phyloP scores from a whole-genome alignment of 2,888 invertebrate genomes.

The Yponomeuta malinellus region DNA sequence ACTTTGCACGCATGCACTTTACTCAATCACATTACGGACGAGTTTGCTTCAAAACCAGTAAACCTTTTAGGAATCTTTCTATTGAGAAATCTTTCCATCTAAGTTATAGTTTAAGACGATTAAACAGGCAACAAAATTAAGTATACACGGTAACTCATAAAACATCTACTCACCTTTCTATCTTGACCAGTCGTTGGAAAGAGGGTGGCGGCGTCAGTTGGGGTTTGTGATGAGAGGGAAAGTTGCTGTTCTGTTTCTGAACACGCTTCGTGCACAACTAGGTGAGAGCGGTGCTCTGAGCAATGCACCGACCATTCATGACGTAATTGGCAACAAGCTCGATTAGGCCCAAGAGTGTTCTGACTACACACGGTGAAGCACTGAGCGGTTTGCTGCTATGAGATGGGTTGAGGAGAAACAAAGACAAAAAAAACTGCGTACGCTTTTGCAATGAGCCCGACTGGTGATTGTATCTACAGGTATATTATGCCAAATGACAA shows the following conservation, averaged over 20 bases:
- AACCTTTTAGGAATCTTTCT: too few relatives aligned
- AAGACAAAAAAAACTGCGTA: not conserved
- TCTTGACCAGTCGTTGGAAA: not conserved
- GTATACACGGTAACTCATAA: not conserved
- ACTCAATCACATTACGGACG: too few relatives aligned
- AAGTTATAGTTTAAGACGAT: too few relatives aligned
- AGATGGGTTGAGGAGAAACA: not conserved
- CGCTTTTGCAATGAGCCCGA: not conserved
- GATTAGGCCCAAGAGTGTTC: constrained; percentile 59
- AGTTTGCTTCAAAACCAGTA: too few relatives aligned
- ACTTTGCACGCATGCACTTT: too few relatives aligned
- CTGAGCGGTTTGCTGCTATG: not conserved
- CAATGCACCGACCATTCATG: constrained; percentile 70
- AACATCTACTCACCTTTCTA: not conserved
- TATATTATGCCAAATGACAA: too few relatives aligned
- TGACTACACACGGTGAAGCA: constrained; percentile 38
- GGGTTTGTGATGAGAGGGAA: constrained; percentile 70
- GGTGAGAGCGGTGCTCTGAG: constrained; percentile 68
- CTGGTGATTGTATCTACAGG: too few relatives aligned
- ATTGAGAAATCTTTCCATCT: too few relatives aligned
- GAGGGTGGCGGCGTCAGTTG: constrained; percentile 30
- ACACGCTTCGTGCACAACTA: constrained; percentile 66
- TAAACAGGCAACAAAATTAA: too few relatives aligned
- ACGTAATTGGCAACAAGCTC: constrained; percentile 66
- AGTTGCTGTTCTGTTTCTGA: constrained; percentile 66